Evolutionary conservation across 2,888 invertebrate genomes (phyloP), one percentile per base, ranked within the genome.

Genomic region (Adelphocoris suturalis): DNA sequence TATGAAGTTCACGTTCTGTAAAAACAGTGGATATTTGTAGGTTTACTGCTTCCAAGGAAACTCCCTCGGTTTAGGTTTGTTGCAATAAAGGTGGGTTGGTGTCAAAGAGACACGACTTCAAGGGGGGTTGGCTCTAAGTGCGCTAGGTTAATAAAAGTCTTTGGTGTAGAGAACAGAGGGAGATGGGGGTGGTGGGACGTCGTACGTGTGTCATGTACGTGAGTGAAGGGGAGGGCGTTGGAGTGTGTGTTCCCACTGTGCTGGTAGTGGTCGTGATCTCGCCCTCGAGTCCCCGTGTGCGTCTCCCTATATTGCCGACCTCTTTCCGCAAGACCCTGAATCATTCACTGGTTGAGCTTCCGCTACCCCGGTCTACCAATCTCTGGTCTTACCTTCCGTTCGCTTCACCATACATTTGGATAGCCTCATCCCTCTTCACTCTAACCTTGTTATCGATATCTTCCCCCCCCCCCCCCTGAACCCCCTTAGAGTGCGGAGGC

Each of bases 61-160:
- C 82, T 82, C 52, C 52, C 82, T 61, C 37, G 61, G 85, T 85
- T 85, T 57, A 61, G 85, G 57, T 85, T 85, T 85, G 57, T 85
- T 85, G 85, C 61, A 85, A 85, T 85, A 85, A 85, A 57, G 85
- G 85, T 85, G 28, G n/a, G 61, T 57, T 85, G 85, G 85, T 85
- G 85, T 85, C 85, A 85, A 85, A 85, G 85, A 55, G 85, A 85
- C 85, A 85, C 61, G 85, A 61, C 85, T 85, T 85, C 85, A 85
- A 61, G 85, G 85, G 55, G 57, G 85, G n/a, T n/a, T 85, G 37
- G 57, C 85, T 61, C 37, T 55, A 85, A 85, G 85, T 85, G 57
- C 61, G 85, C 61, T 61, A 27, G 85, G 85, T 85, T 85, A 85
- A 85, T 85, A 85, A 85, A 85, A 85, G 85, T 85, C 85, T 85